Percentiles rank a stretch among this genome's conserved stretches.
These are phyloP conservation scores for Thunnus albacares DNA, from an alignment of 2,797 vertebrate genomes.

Conservation along the genomic window DNA sequence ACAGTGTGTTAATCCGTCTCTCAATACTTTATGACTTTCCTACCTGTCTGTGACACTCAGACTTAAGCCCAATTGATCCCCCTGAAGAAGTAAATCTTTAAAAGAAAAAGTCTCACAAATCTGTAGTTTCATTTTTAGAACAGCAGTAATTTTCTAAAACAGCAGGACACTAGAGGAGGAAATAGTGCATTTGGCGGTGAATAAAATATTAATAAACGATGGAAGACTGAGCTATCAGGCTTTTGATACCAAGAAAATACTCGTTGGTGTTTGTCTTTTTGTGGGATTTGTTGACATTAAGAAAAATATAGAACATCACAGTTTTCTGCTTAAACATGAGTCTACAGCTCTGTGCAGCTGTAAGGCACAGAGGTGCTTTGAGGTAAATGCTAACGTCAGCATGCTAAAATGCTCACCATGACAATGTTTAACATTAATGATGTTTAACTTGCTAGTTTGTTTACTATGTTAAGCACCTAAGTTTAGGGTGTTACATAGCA, in stretches of 20 bases:
- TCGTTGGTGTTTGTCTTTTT: not conserved
- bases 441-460: not conserved
- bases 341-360: not conserved
- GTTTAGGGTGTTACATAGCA: not conserved
- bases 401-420: no score
- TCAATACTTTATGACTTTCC: not conserved
- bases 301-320: not conserved
- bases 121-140: not conserved
- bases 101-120: not conserved
- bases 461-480: not conserved
- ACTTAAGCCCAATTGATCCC: not conserved
- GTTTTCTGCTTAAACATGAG: no score
- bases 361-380: not conserved
- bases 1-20: not conserved
- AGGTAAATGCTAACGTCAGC: not conserved
- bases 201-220: not conserved
- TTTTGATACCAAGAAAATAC: not conserved
- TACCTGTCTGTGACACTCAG: not conserved
- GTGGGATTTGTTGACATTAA: not conserved
- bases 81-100: not conserved
- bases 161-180: not conserved
- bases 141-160: slow-evolving; percentile 12
- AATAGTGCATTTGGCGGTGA: not conserved
- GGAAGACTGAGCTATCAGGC: not conserved
- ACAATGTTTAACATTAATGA: no score